Percentiles rank a stretch among this genome's conserved stretches.
phyloP scores from a whole-genome alignment of 2,113 vertebrate genomes.

The Donacobius atricapilla region DNA sequence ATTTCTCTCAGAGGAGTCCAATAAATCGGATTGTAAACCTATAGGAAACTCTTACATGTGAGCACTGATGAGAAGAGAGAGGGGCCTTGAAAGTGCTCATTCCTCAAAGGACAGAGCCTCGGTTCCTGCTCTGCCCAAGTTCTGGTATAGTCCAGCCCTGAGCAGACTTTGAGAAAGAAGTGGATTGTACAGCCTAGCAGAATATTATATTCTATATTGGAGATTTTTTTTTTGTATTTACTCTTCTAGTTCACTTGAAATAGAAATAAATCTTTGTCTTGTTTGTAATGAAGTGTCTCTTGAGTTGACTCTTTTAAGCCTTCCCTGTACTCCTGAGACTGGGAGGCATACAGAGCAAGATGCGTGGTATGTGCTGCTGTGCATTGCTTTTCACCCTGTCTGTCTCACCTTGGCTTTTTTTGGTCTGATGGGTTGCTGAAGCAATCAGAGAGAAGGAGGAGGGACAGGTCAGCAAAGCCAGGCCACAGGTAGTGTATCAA shows the following conservation, averaged over 20 bases:
- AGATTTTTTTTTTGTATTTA: neutral
- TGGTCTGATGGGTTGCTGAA: neutral
- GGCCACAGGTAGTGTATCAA: neutral
- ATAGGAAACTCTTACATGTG: neutral
- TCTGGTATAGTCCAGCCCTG: neutral
- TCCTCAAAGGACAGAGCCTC: neutral
- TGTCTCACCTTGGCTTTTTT: neutral
- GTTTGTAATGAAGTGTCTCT: neutral
- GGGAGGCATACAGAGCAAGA: neutral
- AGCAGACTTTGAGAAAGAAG: neutral
- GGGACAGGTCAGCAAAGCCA: accelerated
- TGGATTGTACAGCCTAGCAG: neutral
- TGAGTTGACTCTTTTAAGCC: neutral
- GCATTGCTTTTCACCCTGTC: neutral
- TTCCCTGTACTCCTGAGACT: neutral
- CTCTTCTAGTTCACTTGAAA: constrained; percentile 9
- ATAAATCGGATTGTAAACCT: neutral
- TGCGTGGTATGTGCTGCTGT: accelerated
- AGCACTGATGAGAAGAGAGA: neutral
- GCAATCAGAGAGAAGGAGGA: neutral
- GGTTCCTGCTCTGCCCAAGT: accelerated
- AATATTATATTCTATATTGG: neutral
- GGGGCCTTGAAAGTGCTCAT: neutral
- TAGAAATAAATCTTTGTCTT: constrained; percentile 40
- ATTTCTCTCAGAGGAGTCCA: neutral